Percentiles rank a stretch among this genome's conserved stretches.
Conservation (phyloP, 2,888 invertebrate genomes). For the Melinopterus prodromus region DNA sequence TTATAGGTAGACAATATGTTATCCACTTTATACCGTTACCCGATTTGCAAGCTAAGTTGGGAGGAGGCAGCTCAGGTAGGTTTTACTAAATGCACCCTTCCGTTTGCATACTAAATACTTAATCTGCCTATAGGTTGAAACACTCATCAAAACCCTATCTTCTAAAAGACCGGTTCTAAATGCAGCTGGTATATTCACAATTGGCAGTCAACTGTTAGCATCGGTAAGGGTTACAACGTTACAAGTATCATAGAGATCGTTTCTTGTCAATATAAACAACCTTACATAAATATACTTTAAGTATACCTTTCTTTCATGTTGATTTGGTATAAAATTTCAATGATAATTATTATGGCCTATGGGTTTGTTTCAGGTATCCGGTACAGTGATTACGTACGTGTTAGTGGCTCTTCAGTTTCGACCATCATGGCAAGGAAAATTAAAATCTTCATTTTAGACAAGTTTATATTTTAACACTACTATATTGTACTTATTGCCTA, state of each 20-base stretch:
- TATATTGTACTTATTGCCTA: no score
- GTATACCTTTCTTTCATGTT: no score
- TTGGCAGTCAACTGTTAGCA: conserved; percentile 14
- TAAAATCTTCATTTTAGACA: neutral
- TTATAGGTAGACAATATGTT: conserved; percentile 10
- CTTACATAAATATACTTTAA: no score
- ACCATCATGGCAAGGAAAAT: conserved; percentile 15
- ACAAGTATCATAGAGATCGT: no score
- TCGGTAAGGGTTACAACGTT: neutral
- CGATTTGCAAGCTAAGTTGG: conserved; percentile 7
- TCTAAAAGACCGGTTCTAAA: conserved; percentile 13
- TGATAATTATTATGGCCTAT: no score
- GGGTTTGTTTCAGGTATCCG: conserved; percentile 7
- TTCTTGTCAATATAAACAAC: no score
- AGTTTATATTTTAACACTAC: no score
- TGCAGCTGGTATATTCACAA: conserved; percentile 5
- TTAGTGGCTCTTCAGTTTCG: conserved; percentile 14
- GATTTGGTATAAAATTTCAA: no score
- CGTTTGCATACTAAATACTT: no score
- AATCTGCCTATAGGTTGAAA: conserved; percentile 10
- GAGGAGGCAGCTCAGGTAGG: conserved; percentile 7
- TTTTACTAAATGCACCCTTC: neutral
- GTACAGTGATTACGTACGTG: conserved; percentile 14
- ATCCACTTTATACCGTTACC: conserved; percentile 12
- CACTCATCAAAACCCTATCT: conserved; percentile 10